These are phyloP conservation scores for Ophiodon elongatus DNA, from an alignment of 2,113 vertebrate species.

Conservation along the genomic window DNA sequence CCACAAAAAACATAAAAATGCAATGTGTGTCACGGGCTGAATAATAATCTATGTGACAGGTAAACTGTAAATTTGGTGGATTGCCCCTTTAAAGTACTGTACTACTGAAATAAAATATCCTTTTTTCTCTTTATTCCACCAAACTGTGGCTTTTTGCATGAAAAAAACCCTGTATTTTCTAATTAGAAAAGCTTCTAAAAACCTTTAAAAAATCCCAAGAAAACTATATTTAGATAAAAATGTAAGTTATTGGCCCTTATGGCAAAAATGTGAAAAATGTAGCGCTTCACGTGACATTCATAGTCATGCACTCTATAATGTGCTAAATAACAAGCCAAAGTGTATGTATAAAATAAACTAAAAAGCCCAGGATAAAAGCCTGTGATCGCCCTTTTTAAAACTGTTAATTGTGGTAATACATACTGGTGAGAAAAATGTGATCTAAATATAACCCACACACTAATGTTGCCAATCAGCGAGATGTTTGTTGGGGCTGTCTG, in stretches of 20 bases:
- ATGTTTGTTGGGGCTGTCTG: slow-evolving; percentile 66
- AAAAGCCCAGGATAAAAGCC: background rate
- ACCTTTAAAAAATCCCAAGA: background rate
- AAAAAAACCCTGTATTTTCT: background rate
- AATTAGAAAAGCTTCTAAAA: background rate
- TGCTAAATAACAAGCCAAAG: slow-evolving; percentile 8
- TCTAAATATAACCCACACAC: slow-evolving; percentile 56
- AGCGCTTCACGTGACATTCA: background rate
- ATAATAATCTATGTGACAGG: background rate
- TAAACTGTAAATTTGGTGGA: background rate
- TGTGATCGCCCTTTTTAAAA: slow-evolving; percentile 19
- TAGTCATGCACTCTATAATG: background rate
- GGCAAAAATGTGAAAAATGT: background rate
- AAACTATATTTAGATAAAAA: background rate
- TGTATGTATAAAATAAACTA: background rate
- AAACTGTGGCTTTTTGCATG: background rate
- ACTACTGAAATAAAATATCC: background rate
- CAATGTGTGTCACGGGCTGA: background rate
- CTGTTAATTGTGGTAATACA: slow-evolving; percentile 29
- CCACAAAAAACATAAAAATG: background rate
- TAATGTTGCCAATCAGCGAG: slow-evolving; percentile 58
- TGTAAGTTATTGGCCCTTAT: background rate
- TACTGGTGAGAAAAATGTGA: slow-evolving; percentile 22
- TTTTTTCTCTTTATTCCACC: background rate
- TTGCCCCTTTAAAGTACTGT: background rate